A percentile compares a stretch with the other conserved stretches of the same genome.
Conservation (phyloP, 2,888 invertebrate species). For the Halocaridina rubra region DNA sequence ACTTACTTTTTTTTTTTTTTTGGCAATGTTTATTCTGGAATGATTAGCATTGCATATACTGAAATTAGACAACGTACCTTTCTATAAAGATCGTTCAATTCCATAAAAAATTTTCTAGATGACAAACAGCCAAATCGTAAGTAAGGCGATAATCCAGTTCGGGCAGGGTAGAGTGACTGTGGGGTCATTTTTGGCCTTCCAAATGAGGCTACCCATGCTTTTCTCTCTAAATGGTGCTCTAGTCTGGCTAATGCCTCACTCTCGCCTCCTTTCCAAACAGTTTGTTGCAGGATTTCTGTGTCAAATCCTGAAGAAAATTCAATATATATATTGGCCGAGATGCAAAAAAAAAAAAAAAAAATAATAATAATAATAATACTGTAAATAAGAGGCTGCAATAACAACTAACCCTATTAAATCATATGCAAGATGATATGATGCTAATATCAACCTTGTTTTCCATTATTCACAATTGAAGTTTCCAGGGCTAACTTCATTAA, state of each 20-base stretch:
- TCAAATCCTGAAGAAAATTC: constrained; percentile 72
- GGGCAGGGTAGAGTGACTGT: constrained; percentile 76
- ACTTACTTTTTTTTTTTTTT: no score
- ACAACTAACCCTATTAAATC: no score
- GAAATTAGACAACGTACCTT: constrained; percentile 68
- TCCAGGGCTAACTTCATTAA: no score
- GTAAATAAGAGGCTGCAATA: no score
- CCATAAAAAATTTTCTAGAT: constrained; percentile 74
- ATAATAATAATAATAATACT: no score
- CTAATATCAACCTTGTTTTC: no score
- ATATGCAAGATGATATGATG: no score
- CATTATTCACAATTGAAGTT: no score
- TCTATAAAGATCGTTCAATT: constrained; percentile 69
- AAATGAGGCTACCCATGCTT: constrained; percentile 92
- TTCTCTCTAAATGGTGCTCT: constrained; percentile 74
- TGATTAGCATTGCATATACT: no score
- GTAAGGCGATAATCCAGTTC: constrained; percentile 78
- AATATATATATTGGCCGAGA: no score
- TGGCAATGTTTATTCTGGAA: no score
- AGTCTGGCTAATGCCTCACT: constrained; percentile 78
- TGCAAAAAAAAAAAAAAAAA: no score
- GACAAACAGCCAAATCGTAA: constrained; percentile 79
- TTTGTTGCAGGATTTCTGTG: constrained; percentile 70
- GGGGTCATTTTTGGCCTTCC: constrained; percentile 90
- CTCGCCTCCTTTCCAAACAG: constrained; percentile 79